Evolutionary conservation across 2,113 vertebrate genomes (phyloP).

Genomic region (Aramus guarauna): DNA sequence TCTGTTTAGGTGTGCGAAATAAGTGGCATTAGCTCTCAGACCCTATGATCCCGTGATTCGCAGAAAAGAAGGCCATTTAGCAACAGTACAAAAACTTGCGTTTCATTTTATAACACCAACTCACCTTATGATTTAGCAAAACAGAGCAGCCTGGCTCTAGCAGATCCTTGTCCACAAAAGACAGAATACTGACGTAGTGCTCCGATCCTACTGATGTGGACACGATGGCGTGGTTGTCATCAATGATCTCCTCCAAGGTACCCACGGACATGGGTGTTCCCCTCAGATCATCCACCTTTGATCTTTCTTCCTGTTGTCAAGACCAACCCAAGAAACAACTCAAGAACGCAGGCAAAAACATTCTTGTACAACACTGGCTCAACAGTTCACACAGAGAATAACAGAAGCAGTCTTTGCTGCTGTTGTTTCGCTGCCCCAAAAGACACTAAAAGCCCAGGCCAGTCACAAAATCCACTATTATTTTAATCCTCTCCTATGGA

Average conservation of each 20-base stretch:
- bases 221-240: conserved; percentile 97
- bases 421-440: neutral
- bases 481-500: fast-evolving
- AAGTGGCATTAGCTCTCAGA: neutral
- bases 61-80: neutral
- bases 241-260: conserved; percentile 97
- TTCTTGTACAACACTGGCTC: neutral
- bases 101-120: neutral
- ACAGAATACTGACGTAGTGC: conserved; percentile 97
- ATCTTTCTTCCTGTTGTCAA: conserved; percentile 88
- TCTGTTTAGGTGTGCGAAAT: neutral
- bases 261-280: conserved; percentile 98
- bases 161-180: conserved; percentile 97
- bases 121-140: conserved; percentile 95
- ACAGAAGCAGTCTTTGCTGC: neutral
- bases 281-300: conserved; percentile 95
- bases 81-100: neutral
- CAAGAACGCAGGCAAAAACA: neutral
- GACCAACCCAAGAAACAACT: neutral
- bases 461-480: neutral
- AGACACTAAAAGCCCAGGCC: neutral
- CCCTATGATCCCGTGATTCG: neutral
- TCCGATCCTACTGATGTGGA: conserved; percentile 97
- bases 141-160: conserved; percentile 97
- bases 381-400: neutral